A percentile compares a stretch with the other conserved stretches of the same genome.
phyloP scores from a whole-genome alignment of 2,888 invertebrate species.

The Epirrita christyi region DNA sequence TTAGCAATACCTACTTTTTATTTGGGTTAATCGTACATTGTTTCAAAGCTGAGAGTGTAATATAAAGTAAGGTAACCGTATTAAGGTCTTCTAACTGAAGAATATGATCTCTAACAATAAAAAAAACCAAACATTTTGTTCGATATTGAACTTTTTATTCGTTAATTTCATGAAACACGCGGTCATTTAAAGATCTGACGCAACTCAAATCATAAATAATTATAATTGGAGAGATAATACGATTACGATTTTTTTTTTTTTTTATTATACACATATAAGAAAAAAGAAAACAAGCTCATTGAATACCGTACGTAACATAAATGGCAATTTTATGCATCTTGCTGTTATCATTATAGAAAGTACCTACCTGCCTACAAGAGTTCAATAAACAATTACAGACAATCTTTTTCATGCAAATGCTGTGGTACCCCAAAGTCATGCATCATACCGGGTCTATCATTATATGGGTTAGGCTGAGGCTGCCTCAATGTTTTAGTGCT shows the following conservation, averaged over 20 bases:
- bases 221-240: too few species aligned
- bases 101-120: too few species aligned
- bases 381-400: neutral
- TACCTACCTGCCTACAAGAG: neutral
- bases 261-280: too few species aligned
- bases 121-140: too few species aligned
- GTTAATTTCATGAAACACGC: neutral
- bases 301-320: too few species aligned
- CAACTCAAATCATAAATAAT: too few species aligned
- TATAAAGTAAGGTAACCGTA: conserved; percentile 6
- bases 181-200: neutral
- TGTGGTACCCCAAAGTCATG: conserved; percentile 12
- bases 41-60: conserved; percentile 21
- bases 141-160: too few species aligned
- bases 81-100: conserved; percentile 1
- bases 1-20: conserved; percentile 16
- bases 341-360: neutral
- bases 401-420: conserved; percentile 11
- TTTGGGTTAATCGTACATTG: conserved; percentile 26
- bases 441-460: conserved; percentile 15
- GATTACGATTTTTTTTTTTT: too few species aligned
- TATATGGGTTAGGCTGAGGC: conserved; percentile 24
- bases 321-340: neutral
- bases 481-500: conserved; percentile 24
- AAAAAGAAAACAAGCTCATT: too few species aligned